Evolutionary conservation across 2,797 vertebrate species (phyloP).

Genomic region (Thaleichthys pacificus): DNA sequence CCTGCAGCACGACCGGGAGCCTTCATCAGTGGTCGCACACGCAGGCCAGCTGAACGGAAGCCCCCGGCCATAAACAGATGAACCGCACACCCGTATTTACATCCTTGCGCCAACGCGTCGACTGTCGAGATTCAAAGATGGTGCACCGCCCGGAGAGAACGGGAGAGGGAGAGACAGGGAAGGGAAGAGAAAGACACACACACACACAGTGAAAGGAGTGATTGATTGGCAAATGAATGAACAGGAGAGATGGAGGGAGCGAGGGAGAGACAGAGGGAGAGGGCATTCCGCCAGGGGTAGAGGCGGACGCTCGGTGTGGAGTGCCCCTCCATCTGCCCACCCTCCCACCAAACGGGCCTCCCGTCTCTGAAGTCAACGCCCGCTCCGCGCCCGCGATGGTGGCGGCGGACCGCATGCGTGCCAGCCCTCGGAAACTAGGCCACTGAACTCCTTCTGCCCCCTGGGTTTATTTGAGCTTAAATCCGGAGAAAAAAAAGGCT

Average conservation of each 20-base stretch:
- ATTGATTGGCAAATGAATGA: constrained; percentile 48
- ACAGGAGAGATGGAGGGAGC: constrained; percentile 17
- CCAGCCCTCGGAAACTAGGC: constrained; percentile 62
- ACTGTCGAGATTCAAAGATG: constrained; percentile 26
- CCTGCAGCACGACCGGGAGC: background rate
- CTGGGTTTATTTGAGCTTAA: constrained; percentile 47
- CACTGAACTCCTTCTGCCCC: constrained; percentile 67
- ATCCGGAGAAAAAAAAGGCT: constrained; percentile 42
- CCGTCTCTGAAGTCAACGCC: constrained; percentile 57
- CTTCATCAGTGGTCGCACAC: constrained; percentile 7
- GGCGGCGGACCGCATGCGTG: constrained; percentile 53
- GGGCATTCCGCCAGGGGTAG: constrained; percentile 45
- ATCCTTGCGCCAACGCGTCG: too few relatives aligned
- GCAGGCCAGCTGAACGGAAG: background rate
- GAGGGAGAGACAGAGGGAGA: constrained; percentile 34
- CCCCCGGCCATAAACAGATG: background rate
- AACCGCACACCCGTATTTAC: too few relatives aligned
- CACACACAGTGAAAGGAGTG: constrained; percentile 17
- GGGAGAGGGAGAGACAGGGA: constrained; percentile 12
- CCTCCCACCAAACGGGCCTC: constrained; percentile 38
- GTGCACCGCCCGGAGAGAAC: constrained; percentile 10
- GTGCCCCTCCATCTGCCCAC: constrained; percentile 60
- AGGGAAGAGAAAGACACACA: background rate
- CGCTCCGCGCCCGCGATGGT: constrained; percentile 44
- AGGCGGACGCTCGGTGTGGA: constrained; percentile 39